phyloP scores from a whole-genome alignment of 2,888 invertebrate genomes.

The Campoplex nolae region DNA sequence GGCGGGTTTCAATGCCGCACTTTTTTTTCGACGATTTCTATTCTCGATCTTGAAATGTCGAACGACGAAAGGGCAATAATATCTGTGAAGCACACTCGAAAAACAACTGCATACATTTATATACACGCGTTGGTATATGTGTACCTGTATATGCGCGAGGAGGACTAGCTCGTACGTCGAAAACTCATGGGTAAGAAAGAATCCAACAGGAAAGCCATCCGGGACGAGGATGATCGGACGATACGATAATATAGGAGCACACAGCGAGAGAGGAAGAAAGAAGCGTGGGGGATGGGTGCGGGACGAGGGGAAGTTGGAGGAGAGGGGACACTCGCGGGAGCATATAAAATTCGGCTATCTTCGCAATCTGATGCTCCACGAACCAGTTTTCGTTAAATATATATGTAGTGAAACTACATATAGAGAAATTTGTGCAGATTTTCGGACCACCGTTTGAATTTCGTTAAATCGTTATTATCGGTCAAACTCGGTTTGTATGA shows the following conservation, averaged over 20 bases:
- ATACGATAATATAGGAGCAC: conserved; percentile 74
- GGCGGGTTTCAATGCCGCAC: background rate
- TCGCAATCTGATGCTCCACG: conserved; percentile 83
- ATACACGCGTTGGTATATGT: conserved; percentile 7
- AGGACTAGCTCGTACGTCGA: conserved; percentile 67
- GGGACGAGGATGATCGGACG: conserved; percentile 79
- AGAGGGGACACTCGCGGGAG: conserved; percentile 57
- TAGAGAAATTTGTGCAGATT: conserved; percentile 13
- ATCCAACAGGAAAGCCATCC: conserved; percentile 82
- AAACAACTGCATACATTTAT: background rate
- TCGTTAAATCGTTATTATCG: background rate
- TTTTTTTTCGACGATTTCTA: conserved; percentile 7
- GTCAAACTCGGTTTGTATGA: background rate
- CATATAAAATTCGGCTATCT: conserved; percentile 83
- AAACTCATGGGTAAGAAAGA: conserved; percentile 81
- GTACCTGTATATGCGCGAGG: background rate
- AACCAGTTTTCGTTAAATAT: conserved; percentile 82
- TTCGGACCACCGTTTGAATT: conserved; percentile 1
- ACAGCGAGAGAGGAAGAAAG: conserved; percentile 67
- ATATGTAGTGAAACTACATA: conserved; percentile 19
- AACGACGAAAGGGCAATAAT: conserved; percentile 26
- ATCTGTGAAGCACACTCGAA: conserved; percentile 29
- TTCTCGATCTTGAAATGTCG: conserved; percentile 27
- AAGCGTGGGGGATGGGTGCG: conserved; percentile 48
- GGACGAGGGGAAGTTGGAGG: conserved; percentile 14